A percentile compares a stretch with the other conserved stretches of the same genome.
Conservation (phyloP, 2,113 vertebrate species). For the Eurypyga helias region DNA sequence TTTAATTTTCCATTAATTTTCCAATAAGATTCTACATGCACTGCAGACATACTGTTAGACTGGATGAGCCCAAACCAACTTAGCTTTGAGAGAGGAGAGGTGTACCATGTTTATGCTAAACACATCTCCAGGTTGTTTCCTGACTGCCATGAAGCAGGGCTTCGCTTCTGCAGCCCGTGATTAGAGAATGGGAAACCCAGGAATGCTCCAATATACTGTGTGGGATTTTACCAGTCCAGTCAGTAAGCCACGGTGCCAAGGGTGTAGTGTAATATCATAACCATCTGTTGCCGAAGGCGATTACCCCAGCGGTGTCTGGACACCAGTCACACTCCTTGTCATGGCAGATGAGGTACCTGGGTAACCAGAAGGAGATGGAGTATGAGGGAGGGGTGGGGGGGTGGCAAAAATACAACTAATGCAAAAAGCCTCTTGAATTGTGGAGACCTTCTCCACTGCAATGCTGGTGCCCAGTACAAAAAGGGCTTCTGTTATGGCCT, state of each 20-base stretch:
- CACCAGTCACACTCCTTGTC: not conserved
- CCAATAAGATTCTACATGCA: not conserved
- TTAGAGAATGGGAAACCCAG: not conserved
- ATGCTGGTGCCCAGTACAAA: not conserved
- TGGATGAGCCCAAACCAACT: not conserved
- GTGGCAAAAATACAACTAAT: not conserved
- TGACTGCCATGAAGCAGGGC: not conserved
- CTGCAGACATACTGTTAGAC: not conserved
- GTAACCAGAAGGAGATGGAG: not conserved
- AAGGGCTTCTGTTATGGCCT: not conserved
- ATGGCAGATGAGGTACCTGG: not conserved
- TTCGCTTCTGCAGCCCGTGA: not conserved
- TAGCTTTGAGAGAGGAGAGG: not conserved
- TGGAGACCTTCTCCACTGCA: not conserved
- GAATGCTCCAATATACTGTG: not conserved
- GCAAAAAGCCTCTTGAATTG: not conserved
- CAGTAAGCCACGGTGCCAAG: slow-evolving; percentile 16
- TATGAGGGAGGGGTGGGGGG: not conserved
- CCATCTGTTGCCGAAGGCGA: slow-evolving; percentile 1
- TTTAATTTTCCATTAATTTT: not conserved
- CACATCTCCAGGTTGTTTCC: not conserved
- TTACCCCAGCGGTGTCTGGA: slow-evolving; percentile 37
- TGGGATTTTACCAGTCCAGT: slow-evolving; percentile 2
- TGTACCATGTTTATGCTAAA: not conserved
- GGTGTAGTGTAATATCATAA: slow-evolving; percentile 26